Percentiles rank a stretch among this genome's conserved stretches.
Conservation (phyloP, 2,113 vertebrate species). For the Eublepharis macularius region DNA sequence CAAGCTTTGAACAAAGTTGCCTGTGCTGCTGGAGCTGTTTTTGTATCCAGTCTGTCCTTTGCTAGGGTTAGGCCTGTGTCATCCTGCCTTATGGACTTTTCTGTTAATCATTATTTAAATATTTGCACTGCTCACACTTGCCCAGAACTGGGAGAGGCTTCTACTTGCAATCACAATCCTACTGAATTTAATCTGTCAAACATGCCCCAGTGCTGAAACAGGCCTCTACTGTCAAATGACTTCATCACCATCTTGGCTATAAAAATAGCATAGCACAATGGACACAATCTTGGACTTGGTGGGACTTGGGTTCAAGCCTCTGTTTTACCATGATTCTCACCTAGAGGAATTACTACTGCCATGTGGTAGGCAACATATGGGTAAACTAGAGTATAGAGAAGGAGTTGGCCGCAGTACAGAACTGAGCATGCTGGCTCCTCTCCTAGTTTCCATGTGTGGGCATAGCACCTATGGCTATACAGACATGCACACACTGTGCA, state of each 20-base stretch:
- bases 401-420: too few species aligned
- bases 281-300: not conserved
- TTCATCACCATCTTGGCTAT: not conserved
- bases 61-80: not conserved
- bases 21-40: not conserved
- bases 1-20: not conserved
- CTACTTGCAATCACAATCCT: not conserved
- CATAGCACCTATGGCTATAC: too few species aligned
- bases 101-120: slow-evolving; percentile 5
- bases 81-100: not conserved
- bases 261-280: not conserved
- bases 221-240: not conserved
- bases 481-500: too few species aligned
- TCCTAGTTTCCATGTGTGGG: too few species aligned
- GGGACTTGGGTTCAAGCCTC: not conserved
- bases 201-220: not conserved
- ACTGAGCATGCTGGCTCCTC: too few species aligned
- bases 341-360: not conserved
- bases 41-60: not conserved
- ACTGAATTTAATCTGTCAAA: not conserved
- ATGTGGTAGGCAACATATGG: too few species aligned
- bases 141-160: not conserved
- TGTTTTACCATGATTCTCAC: not conserved
- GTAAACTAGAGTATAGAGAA: too few species aligned
- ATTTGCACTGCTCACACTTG: not conserved